Base-by-base conservation (phyloP, 2,888 invertebrate genomes). In the Thumatha senex region DNA sequence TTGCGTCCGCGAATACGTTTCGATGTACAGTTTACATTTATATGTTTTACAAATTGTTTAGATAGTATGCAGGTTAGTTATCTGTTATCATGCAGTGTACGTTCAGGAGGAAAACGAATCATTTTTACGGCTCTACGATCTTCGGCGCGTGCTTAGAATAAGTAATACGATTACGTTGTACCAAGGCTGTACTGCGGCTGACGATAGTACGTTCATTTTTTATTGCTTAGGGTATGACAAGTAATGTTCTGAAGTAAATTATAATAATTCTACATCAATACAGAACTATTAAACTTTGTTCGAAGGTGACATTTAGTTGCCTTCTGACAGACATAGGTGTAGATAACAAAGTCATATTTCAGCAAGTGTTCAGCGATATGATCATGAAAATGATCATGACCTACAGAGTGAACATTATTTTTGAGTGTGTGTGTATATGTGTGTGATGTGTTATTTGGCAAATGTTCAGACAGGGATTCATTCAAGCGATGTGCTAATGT, bases 371-470 rank as follows among this genome's bases (percentile, higher is more conserved):
- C 74, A 75, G 74, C 75, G 78, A 70, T 67, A 53, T 58, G 61
- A 51, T 67, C 63, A 63, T 71, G 73, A 63, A 58, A 58, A 53
- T 78, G 85, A 70, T 86, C 86, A 75, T 89, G 89, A 88, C 89
- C 89, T 86, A 87, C 82, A 86, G 79, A 76, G 77, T 74, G 66
- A 58, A 68, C 71, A 73, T 77, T 81, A 81, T 83, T 79, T 84
- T 72, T 72, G 70, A 65, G 66, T 64, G 68, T 69, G 67, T 60
- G 72, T 24, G 18, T 24, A 31, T 30, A 30, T 7, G 30, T 30
- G n/a, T 76, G 83, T 76, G 83, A 82, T 81, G 68, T 61, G 84
- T 65, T 70, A 61, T 68, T 81, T 89, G 89, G 89, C 89, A 85
- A 41, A 24, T 15, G 74, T 79, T 82, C 82, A 80, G 80, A 82